phyloP scores from a whole-genome alignment of 2,888 invertebrate genomes.

The Mycalesis mineus region DNA sequence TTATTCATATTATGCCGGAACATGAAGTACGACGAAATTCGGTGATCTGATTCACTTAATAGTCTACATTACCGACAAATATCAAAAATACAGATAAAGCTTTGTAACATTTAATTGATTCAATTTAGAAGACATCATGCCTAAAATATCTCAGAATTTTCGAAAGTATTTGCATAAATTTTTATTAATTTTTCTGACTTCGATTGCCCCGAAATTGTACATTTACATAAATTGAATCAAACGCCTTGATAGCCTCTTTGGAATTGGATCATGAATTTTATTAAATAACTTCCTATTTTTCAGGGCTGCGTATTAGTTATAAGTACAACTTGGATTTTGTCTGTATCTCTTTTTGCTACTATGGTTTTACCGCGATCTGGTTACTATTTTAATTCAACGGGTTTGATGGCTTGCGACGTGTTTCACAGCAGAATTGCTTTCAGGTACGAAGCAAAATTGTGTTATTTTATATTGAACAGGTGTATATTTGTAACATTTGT shows the following conservation, averaged over 20 bases:
- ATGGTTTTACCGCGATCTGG: constrained; percentile 91
- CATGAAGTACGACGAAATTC: not conserved
- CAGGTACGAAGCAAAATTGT: constrained; percentile 53
- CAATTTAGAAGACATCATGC: too few relatives aligned
- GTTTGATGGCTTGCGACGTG: constrained; percentile 91
- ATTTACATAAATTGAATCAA: not conserved
- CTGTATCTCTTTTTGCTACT: constrained; percentile 88
- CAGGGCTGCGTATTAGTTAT: constrained; percentile 92
- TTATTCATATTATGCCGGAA: not conserved
- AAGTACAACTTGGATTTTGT: constrained; percentile 90
- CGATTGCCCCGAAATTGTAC: not conserved
- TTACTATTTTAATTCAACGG: constrained; percentile 92
- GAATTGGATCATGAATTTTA: not conserved
- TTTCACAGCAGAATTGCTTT: constrained; percentile 87
- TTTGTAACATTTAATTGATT: too few relatives aligned
- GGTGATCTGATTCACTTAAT: not conserved
- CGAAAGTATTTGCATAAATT: not conserved
- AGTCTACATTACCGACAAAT: not conserved
- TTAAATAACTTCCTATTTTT: constrained; percentile 39
- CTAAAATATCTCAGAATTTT: not conserved
- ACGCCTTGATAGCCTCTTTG: not conserved
- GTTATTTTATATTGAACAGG: not conserved
- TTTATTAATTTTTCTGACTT: not conserved
- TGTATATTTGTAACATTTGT: not conserved
- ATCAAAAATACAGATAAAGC: too few relatives aligned